Conservation (phyloP, 2,113 vertebrate species). For the Oncorhynchus clarkii region DNA sequence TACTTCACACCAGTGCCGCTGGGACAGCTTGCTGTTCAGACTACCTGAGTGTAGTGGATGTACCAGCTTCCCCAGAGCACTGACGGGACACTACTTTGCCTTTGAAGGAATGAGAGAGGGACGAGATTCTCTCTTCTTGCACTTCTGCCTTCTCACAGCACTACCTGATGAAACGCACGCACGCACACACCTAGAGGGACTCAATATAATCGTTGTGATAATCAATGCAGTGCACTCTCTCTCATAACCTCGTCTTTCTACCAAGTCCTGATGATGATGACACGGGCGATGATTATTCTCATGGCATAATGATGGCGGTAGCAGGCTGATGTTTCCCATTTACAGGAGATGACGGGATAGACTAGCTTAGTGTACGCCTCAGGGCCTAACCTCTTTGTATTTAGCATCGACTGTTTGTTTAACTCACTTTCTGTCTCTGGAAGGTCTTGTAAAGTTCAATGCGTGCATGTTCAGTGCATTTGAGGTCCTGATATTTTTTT, state of each 20-base stretch:
- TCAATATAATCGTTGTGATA: background rate
- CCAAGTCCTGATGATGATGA: conserved; percentile 18
- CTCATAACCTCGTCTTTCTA: background rate
- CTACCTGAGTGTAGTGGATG: too few species aligned
- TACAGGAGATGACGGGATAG: background rate
- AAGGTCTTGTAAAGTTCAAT: too few species aligned
- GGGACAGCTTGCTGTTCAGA: background rate
- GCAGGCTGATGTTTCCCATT: background rate
- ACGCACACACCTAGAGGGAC: background rate
- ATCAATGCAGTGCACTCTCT: background rate
- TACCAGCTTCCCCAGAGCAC: too few species aligned
- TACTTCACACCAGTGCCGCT: too few species aligned
- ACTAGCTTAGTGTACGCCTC: too few species aligned
- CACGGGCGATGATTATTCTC: conserved; percentile 31
- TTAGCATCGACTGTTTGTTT: too few species aligned
- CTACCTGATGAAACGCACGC: conserved; percentile 17
- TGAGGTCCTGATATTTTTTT: too few species aligned
- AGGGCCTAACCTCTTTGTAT: too few species aligned
- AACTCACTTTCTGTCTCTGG: too few species aligned
- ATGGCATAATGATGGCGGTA: background rate
- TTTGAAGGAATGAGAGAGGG: background rate
- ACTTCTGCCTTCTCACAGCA: conserved; percentile 31
- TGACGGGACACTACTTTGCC: too few species aligned
- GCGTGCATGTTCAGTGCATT: too few species aligned
- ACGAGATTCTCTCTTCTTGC: conserved; percentile 18